Evolutionary conservation across 2,797 vertebrate genomes (phyloP), one percentile per base, ranked within the genome.

Genomic region (Capromys pilorides): DNA sequence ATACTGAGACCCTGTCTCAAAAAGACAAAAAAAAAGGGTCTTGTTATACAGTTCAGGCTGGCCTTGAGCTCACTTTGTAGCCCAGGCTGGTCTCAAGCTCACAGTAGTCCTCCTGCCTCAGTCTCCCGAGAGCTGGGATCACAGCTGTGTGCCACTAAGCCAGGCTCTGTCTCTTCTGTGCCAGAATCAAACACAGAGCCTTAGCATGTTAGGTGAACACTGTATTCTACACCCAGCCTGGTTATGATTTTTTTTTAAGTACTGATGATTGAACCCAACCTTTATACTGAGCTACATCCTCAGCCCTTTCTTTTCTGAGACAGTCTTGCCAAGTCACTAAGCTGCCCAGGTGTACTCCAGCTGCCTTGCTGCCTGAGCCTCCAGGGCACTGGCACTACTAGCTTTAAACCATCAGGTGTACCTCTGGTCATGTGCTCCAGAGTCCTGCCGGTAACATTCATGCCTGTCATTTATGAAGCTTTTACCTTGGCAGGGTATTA

Each of bases 391-490:
- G 39, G 41, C 39, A 14, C 26, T 45, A 45, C 12, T 14, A 22
- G 6, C 73, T 14, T 75, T 45, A 75, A 41, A 45, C 26, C 24
- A 45, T 75, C 41, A 45, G 36, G 28, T 13, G 24, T 45, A 45
- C 41, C n/a, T 26, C 26, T 45, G 2, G 54, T 57, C 0, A 10
- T 49, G 41, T 22, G 88, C 26, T 69, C 62, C 84, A 86, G 62
- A 57, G 77, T 82, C 36, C 36, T 81, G 51, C 21, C 36, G 54
- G 22, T 57, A 61, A 57, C 71, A 59, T 71, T 61, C 19, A 64
- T 80, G 57, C 26, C 31, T 77, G 36, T 39, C 91, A 81, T 94
- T 88, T 88, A 81, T 28, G 21, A 95, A 97, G 24, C 24, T 24
- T 64, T 90, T 79, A 80, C 45, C 69, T 66, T n/a, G 33, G 33